Evolutionary conservation across 2,797 vertebrate genomes (phyloP).

Genomic region (Notolabrus celidotus): DNA sequence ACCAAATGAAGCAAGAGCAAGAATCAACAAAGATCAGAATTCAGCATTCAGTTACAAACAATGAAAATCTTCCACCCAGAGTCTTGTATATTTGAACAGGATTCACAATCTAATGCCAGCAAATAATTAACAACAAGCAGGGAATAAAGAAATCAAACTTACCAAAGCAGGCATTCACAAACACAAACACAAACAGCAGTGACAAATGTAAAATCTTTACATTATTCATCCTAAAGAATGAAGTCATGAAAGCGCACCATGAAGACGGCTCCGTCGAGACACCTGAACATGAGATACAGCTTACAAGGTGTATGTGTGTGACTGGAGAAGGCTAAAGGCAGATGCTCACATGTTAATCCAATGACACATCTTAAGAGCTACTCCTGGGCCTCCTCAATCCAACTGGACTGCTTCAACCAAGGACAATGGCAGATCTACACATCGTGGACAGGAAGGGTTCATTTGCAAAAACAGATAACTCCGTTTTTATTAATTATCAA

Average conservation of each 20-base stretch:
- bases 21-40: constrained; percentile 6
- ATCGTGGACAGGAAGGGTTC: constrained; percentile 9
- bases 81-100: constrained; percentile 1
- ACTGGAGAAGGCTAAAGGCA: constrained; percentile 80
- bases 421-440: constrained; percentile 10
- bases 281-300: constrained; percentile 59
- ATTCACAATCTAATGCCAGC: constrained; percentile 27
- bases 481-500: too few species aligned
- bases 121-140: neutral
- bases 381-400: constrained; percentile 55
- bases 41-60: neutral
- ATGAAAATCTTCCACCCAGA: neutral
- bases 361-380: constrained; percentile 88
- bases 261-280: constrained; percentile 62
- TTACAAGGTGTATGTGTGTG: constrained; percentile 73
- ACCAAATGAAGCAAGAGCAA: constrained; percentile 28
- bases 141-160: constrained; percentile 77
- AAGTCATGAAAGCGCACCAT: constrained; percentile 66
- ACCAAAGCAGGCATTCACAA: constrained; percentile 89
- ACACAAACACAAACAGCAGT: constrained; percentile 85
- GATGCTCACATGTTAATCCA: constrained; percentile 93
- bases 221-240: constrained; percentile 88
- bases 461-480: too few species aligned
- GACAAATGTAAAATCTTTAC: constrained; percentile 74
- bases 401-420: constrained; percentile 24